These are phyloP conservation scores for Boloria selene DNA, from an alignment of 2,888 invertebrate species.

Conservation along the genomic window DNA sequence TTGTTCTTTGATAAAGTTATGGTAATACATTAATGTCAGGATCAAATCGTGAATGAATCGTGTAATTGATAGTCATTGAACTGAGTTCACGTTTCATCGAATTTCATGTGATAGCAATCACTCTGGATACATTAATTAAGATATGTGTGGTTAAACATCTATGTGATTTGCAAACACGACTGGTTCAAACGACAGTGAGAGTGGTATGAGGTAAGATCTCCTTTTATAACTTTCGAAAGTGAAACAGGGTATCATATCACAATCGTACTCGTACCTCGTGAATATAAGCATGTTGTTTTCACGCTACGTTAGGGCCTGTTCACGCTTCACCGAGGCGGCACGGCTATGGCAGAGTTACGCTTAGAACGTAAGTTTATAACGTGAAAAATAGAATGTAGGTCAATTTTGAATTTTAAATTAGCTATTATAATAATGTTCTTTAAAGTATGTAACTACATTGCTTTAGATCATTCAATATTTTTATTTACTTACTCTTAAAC, in stretches of 20 bases:
- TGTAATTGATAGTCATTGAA: constrained; percentile 16
- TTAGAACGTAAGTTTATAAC: constrained; percentile 15
- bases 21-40: background rate
- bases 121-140: constrained; percentile 22
- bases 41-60: background rate
- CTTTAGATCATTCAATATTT: background rate
- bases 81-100: constrained; percentile 19
- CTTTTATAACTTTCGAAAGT: constrained; percentile 46
- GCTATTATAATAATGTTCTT: background rate
- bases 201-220: constrained; percentile 40
- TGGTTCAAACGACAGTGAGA: constrained; percentile 45
- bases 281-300: constrained; percentile 45
- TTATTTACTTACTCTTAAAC: constrained; percentile 64
- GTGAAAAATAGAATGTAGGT: constrained; percentile 9
- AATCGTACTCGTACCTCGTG: constrained; percentile 38
- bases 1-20: no score
- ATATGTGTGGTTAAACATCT: constrained; percentile 24
- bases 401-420: background rate
- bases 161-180: constrained; percentile 42
- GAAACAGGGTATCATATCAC: constrained; percentile 41
- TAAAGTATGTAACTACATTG: no score
- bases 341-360: constrained; percentile 17
- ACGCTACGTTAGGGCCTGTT: constrained; percentile 44
- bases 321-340: constrained; percentile 38
- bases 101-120: constrained; percentile 23